Evolutionary conservation across 2,888 invertebrate species (phyloP).

Genomic region (Notocelia uddmanniana): DNA sequence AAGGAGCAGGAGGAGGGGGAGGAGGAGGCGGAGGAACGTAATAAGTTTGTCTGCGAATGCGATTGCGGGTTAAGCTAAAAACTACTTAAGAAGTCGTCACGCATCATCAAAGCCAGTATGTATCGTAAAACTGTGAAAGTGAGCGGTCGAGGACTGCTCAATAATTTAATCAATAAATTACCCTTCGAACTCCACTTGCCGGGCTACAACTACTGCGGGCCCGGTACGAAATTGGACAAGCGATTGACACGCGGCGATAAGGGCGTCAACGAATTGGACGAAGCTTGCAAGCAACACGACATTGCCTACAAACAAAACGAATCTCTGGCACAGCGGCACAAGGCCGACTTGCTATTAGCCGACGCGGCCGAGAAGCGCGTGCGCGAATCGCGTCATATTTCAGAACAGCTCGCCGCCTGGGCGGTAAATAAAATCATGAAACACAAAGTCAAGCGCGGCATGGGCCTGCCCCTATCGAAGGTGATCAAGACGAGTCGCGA

Average conservation of each 20-base stretch:
- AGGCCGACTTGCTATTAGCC: slow-evolving; percentile 21
- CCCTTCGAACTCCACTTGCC: slow-evolving; percentile 44
- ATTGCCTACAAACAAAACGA: slow-evolving; percentile 14
- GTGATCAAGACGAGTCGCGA: slow-evolving; percentile 15
- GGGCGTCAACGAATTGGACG: slow-evolving; percentile 48
- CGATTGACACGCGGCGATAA: slow-evolving; percentile 58
- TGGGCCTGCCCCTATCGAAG: slow-evolving; percentile 11
- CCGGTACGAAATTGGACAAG: slow-evolving; percentile 54
- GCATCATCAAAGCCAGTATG: no score
- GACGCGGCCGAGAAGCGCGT: slow-evolving; percentile 12
- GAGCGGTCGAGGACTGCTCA: slow-evolving; percentile 7
- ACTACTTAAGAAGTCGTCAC: slow-evolving; percentile 4
- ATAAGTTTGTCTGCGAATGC: no score
- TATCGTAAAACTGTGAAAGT: no score
- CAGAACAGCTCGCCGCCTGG: background rate
- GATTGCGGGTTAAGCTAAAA: no score
- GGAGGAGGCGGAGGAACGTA: no score
- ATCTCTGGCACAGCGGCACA: background rate
- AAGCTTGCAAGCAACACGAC: slow-evolving; percentile 21
- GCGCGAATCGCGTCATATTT: background rate
- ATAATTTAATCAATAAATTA: slow-evolving; percentile 20
- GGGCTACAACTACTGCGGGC: slow-evolving; percentile 54
- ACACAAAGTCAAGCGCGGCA: slow-evolving; percentile 15
- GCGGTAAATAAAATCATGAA: slow-evolving; percentile 14
- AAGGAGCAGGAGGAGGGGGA: no score